Percentiles rank a stretch among this genome's conserved stretches.
phyloP scores from a whole-genome alignment of 2,797 vertebrate genomes.

The Siniperca scherzeri region DNA sequence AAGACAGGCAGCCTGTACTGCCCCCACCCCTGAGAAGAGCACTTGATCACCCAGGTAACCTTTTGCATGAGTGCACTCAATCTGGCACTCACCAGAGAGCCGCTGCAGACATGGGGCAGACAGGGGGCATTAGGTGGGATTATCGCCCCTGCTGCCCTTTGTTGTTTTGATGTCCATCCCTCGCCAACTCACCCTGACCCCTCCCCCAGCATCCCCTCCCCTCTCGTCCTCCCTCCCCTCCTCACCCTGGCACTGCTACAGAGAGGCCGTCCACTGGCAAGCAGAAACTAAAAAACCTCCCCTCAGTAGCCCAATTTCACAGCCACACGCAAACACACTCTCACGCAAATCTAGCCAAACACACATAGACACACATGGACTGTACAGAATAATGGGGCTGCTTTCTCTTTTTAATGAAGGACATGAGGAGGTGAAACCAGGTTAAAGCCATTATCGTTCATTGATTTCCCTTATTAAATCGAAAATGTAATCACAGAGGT shows the following conservation, averaged over 20 bases:
- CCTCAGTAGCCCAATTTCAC: slow-evolving; percentile 48
- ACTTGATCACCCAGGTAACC: slow-evolving; percentile 77
- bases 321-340: slow-evolving; percentile 37
- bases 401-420: slow-evolving; percentile 45
- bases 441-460: slow-evolving; percentile 48
- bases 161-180: slow-evolving; percentile 68
- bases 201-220: background rate
- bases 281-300: slow-evolving; percentile 25
- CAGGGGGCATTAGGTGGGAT: slow-evolving; percentile 80
- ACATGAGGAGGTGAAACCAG: slow-evolving; percentile 49
- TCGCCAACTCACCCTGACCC: slow-evolving; percentile 41
- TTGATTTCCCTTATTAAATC: slow-evolving; percentile 45
- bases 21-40: slow-evolving; percentile 56
- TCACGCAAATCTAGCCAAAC: slow-evolving; percentile 35
- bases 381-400: background rate
- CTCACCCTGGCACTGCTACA: slow-evolving; percentile 65
- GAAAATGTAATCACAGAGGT: slow-evolving; percentile 47
- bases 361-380: slow-evolving; percentile 19
- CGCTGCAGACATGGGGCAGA: slow-evolving; percentile 73
- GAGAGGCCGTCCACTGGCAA: slow-evolving; percentile 51
- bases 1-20: slow-evolving; percentile 47
- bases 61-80: slow-evolving; percentile 79
- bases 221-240: background rate
- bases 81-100: slow-evolving; percentile 75
- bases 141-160: slow-evolving; percentile 78